Percentiles rank a stretch among this genome's conserved stretches.
Conservation (phyloP, 2,797 vertebrate species). For the Darevskia nairensis region DNA sequence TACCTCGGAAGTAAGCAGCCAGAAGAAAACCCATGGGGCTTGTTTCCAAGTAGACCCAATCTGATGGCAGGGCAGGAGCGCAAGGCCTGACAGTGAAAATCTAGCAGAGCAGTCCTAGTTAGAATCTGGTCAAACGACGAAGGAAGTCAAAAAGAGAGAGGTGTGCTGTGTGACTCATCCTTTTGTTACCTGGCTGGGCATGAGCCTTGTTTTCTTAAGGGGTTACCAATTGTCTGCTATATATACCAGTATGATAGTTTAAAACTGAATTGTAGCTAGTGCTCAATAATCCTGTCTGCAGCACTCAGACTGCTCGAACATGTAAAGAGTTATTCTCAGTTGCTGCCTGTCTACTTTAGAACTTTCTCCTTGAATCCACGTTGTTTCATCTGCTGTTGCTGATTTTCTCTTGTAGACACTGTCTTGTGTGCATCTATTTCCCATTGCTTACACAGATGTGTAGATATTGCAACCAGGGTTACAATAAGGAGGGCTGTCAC, state of each 20-base stretch:
- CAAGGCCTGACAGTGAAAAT: too few relatives aligned
- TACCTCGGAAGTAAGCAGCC: too few relatives aligned
- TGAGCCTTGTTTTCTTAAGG: not conserved
- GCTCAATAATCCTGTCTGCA: not conserved
- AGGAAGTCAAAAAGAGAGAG: too few relatives aligned
- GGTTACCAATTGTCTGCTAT: too few relatives aligned
- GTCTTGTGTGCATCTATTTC: not conserved
- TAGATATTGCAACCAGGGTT: not conserved
- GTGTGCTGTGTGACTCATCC: too few relatives aligned
- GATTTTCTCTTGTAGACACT: not conserved
- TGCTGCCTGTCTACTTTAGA: not conserved
- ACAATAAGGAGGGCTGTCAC: slow-evolving; percentile 14
- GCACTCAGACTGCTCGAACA: not conserved
- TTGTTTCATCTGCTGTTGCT: not conserved
- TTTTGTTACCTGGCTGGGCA: too few relatives aligned
- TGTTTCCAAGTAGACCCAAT: not conserved
- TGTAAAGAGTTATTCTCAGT: not conserved
- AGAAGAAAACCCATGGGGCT: not conserved
- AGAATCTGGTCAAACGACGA: too few relatives aligned
- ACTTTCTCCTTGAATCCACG: not conserved
- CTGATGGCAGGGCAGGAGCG: not conserved
- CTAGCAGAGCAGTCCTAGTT: too few relatives aligned
- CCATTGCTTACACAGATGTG: slow-evolving; percentile 22
- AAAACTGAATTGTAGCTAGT: not conserved
- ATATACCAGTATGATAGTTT: not conserved